A percentile compares a stretch with the other conserved stretches of the same genome.
Evolutionary conservation across 2,888 invertebrate species (phyloP).

Genomic region (Lasioglossum pauxillum): DNA sequence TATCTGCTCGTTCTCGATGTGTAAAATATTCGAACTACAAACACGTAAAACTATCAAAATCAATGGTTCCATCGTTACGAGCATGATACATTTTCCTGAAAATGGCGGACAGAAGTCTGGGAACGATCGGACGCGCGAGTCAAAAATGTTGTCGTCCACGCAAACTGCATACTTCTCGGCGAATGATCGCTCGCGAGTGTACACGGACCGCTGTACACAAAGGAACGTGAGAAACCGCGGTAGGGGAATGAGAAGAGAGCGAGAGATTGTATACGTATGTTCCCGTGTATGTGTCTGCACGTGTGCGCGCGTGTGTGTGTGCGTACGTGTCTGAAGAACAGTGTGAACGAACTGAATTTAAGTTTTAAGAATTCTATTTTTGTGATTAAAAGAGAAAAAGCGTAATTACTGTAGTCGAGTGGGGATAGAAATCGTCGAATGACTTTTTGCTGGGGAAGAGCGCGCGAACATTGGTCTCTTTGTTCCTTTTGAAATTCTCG

Average conservation of each 20-base stretch:
- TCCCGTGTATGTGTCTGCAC: neutral
- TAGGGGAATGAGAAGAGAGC: slow-evolving; percentile 25
- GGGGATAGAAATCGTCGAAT: slow-evolving; percentile 43
- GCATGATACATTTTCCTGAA: neutral
- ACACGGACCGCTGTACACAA: neutral
- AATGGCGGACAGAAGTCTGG: neutral
- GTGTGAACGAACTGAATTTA: slow-evolving; percentile 76
- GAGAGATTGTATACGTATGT: neutral
- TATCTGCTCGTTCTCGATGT: neutral
- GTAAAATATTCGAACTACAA: neutral
- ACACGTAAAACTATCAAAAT: neutral
- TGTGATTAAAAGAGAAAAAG: slow-evolving; percentile 73
- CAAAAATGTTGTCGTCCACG: slow-evolving; percentile 3
- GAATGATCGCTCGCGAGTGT: slow-evolving; percentile 17
- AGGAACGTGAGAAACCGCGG: neutral
- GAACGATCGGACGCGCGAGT: neutral
- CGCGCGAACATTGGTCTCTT: neutral
- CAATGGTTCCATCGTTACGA: neutral
- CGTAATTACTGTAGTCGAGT: slow-evolving; percentile 62
- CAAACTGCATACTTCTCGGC: slow-evolving; percentile 53
- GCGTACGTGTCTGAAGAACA: neutral
- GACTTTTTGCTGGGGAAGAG: slow-evolving; percentile 28
- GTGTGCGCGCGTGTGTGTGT: neutral
- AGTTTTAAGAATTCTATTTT: slow-evolving; percentile 84
- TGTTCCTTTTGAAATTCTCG: neutral